Evolutionary conservation across 2,113 vertebrate species (phyloP).

Genomic region (Alosa alosa): DNA sequence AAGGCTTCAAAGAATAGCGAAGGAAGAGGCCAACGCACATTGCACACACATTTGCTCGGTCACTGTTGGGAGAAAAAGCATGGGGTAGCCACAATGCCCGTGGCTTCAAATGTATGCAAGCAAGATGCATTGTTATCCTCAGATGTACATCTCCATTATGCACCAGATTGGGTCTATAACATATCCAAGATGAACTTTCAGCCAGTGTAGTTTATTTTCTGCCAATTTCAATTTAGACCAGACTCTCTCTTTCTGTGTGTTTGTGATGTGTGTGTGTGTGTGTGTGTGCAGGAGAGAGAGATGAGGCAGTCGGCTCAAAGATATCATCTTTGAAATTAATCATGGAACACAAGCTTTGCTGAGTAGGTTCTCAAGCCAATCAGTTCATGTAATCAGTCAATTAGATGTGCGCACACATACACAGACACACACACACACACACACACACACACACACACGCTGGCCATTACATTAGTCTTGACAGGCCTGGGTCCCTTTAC

Average conservation of each 20-base stretch:
- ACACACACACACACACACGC: neutral
- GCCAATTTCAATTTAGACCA: neutral
- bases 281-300: neutral
- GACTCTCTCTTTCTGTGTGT: neutral
- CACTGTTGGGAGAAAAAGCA: neutral
- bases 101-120: neutral
- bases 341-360: neutral
- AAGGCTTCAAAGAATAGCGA: neutral
- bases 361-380: too few relatives aligned
- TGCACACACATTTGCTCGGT: neutral
- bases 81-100: neutral
- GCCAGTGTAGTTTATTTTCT: neutral
- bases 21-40: neutral
- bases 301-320: neutral
- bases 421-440: slow-evolving; percentile 7
- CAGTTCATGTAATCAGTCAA: too few relatives aligned
- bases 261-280: neutral
- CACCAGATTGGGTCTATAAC: neutral
- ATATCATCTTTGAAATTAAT: neutral
- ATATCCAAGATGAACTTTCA: neutral
- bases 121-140: neutral
- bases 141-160: neutral
- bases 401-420: neutral
- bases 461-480: too few relatives aligned
- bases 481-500: too few relatives aligned